Evolutionary conservation across 2,113 vertebrate genomes (phyloP).

Genomic region (Daphoenositta chrysoptera): DNA sequence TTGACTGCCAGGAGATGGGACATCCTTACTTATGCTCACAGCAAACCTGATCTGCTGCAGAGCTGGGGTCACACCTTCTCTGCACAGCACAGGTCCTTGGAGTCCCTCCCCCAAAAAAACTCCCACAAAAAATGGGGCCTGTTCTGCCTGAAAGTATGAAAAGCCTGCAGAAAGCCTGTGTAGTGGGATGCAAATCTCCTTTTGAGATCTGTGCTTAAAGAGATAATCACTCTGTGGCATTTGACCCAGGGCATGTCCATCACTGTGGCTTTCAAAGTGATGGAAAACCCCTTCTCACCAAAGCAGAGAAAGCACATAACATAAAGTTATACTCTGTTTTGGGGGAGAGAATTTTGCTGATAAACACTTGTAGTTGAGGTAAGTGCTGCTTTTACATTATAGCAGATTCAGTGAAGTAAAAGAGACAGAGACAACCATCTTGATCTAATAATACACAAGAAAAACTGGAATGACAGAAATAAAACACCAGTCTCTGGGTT

Average conservation of each 20-base stretch:
- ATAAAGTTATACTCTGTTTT: not conserved
- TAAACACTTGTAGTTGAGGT: not conserved
- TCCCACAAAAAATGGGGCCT: not conserved
- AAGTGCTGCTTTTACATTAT: not conserved
- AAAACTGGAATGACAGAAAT: not conserved
- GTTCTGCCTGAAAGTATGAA: not conserved
- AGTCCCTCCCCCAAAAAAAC: not conserved
- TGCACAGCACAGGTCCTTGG: not conserved
- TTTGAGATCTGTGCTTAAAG: not conserved
- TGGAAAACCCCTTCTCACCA: not conserved
- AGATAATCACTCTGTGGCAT: not conserved
- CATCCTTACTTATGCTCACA: not conserved
- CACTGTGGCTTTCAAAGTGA: not conserved
- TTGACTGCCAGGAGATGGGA: not conserved
- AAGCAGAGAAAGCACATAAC: not conserved
- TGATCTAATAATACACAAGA: not conserved
- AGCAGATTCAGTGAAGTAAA: not conserved
- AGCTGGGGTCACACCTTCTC: not conserved
- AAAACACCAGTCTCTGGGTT: not conserved
- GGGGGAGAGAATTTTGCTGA: not conserved
- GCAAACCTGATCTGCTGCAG: not conserved
- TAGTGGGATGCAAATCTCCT: not conserved
- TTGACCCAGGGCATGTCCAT: not conserved
- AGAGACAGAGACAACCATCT: not conserved
- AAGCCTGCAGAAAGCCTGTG: not conserved